Evolutionary conservation across 2,888 invertebrate species (phyloP), one percentile per base, ranked within the genome.

Genomic region (Aspidapion aeneum): DNA sequence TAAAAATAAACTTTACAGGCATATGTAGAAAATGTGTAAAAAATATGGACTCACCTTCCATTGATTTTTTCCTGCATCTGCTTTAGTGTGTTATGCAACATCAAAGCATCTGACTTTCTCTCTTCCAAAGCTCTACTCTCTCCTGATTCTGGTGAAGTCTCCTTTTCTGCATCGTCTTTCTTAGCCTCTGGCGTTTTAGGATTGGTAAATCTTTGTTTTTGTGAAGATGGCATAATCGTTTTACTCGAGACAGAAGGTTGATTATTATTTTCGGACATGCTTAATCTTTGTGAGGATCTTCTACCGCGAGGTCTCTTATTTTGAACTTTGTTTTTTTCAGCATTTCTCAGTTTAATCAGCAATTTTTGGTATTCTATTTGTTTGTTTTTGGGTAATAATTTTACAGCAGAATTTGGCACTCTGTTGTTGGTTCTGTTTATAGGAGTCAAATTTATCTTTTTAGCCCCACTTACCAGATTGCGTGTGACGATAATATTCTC

Each of bases 41-140:
- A n/a, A n/a, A n/a, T n/a, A n/a, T n/a, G n/a, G 12, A 65, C 67
- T 70, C 77, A 79, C 79, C 79, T 79, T 76, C 77, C 78, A 66
- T 76, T 74, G 63, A 71, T 74, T 55, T 71, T 69, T 19, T 69
- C 65, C 64, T 76, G 76, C 65, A 78, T 69, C 57, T 76, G 74
- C 63, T 73, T 75, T 60, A 72, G 57, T 0, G 67, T 69, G 21
- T 62, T 64, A 18, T 71, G 68, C n/a, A 72, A 58, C 19, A 55
- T 9, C 19, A 19, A 16, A 9, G 59, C 48, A 7, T 63, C 59
- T 16, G 48, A 57, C 48, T 58, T 57, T 19, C 58, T 62, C 35
- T 62, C 66, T 62, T 64, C 52, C 35, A 35, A 35, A 35, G 12
- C 35, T 12, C 12, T 35, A 35, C 35, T 35, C 35, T 35, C 35